Evolutionary conservation across 1,140 invertebrate species (phyloP).

Genomic region (Bombus turneri): DNA sequence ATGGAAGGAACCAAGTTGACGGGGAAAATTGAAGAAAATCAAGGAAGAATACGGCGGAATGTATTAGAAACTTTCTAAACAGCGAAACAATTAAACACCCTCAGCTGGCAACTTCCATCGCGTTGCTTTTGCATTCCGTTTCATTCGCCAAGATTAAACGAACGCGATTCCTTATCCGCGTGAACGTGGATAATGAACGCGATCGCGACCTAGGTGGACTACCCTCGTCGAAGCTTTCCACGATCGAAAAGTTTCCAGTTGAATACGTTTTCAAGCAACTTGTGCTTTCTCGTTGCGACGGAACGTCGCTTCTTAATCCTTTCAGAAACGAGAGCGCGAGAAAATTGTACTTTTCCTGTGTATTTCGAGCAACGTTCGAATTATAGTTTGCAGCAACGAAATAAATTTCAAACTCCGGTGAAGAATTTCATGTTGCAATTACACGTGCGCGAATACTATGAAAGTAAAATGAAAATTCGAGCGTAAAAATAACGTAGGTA

Average conservation of each 20-base stretch:
- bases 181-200: constrained; percentile 13
- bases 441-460: too few species aligned
- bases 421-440: neutral
- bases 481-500: neutral
- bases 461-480: neutral
- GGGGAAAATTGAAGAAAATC: constrained; percentile 9
- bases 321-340: neutral
- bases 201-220: neutral
- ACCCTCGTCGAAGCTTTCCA: neutral
- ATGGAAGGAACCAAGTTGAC: too few species aligned
- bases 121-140: constrained; percentile 21
- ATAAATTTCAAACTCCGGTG: neutral
- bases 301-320: neutral
- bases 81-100: constrained; percentile 35
- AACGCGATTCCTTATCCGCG: neutral
- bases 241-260: neutral
- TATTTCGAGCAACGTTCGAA: neutral
- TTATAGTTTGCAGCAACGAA: too few species aligned
- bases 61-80: constrained; percentile 26
- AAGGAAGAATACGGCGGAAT: neutral
- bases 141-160: neutral
- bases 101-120: neutral
- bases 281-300: neutral
- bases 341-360: neutral
- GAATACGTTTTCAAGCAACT: neutral